These are phyloP conservation scores for Archaeoteleia sp. DNA, from an alignment of 2,888 invertebrate species.

Conservation along the genomic window DNA sequence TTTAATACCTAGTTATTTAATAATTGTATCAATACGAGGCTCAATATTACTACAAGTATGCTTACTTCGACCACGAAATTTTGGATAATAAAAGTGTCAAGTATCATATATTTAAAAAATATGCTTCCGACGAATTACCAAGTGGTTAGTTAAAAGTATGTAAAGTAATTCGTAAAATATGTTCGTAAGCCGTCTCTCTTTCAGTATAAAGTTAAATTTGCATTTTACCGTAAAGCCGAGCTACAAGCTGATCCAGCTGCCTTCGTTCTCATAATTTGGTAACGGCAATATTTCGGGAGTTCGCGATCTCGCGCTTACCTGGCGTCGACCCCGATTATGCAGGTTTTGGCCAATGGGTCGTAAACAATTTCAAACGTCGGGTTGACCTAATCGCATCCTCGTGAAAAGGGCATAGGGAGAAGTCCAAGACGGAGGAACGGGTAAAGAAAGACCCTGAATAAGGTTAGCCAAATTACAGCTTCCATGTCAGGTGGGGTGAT, in stretches of 20 bases:
- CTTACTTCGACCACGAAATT: no score
- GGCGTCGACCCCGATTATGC: constrained; percentile 52
- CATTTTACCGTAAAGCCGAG: background rate
- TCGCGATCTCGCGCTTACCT: constrained; percentile 34
- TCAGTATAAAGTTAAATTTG: background rate
- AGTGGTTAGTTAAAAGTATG: background rate
- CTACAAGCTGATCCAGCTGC: background rate
- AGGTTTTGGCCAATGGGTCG: constrained; percentile 58
- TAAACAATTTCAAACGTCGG: constrained; percentile 62
- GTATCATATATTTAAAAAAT: no score
- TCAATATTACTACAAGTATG: no score
- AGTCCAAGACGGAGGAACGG: constrained; percentile 42
- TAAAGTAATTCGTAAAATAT: background rate
- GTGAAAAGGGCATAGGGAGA: constrained; percentile 57
- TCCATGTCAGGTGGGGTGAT: constrained; percentile 73
- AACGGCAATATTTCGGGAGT: background rate
- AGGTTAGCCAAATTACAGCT: constrained; percentile 74
- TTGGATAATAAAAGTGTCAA: no score
- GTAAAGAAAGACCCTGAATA: constrained; percentile 37
- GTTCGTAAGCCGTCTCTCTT: background rate
- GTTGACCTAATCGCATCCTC: constrained; percentile 57
- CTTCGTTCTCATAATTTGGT: constrained; percentile 2
- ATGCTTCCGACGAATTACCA: background rate
- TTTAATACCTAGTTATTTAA: no score
- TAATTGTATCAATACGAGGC: no score